A percentile compares a stretch with the other conserved stretches of the same genome.
Conservation (phyloP, 2,797 vertebrate genomes). For the Mallotus villosus region DNA sequence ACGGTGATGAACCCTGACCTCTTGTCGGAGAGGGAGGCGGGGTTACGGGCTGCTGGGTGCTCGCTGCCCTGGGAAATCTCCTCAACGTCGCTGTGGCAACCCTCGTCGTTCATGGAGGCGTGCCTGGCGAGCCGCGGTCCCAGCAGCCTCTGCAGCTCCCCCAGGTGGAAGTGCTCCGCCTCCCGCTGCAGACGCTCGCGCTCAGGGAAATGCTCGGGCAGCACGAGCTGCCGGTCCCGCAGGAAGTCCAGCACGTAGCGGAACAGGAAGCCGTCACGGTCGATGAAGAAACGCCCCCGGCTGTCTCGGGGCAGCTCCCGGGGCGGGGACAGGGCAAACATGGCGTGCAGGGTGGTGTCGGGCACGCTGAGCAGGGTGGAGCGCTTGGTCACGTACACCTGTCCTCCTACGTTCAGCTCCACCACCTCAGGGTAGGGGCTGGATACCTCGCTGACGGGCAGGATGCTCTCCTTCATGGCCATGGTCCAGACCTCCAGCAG, state of each 20-base stretch:
- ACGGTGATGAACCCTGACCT: constrained; percentile 86
- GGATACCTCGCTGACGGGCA: constrained; percentile 86
- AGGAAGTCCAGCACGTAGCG: constrained; percentile 87
- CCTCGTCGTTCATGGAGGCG: constrained; percentile 80
- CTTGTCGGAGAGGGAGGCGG: constrained; percentile 64
- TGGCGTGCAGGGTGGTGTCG: constrained; percentile 81
- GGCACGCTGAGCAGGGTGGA: constrained; percentile 84
- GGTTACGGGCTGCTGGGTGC: constrained; percentile 46
- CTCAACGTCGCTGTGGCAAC: constrained; percentile 67
- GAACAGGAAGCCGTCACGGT: constrained; percentile 89
- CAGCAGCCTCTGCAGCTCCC: constrained; percentile 65
- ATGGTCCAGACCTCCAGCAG: constrained; percentile 56
- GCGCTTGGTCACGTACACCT: constrained; percentile 87
- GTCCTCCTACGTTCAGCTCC: constrained; percentile 88
- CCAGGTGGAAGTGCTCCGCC: constrained; percentile 85
- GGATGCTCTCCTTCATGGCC: constrained; percentile 86
- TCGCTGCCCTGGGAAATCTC: constrained; percentile 80
- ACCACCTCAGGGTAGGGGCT: constrained; percentile 84
- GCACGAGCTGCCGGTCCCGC: constrained; percentile 83
- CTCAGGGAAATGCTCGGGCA: constrained; percentile 87
- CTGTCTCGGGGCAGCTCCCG: constrained; percentile 83
- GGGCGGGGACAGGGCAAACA: constrained; percentile 78
- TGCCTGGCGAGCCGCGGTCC: constrained; percentile 79
- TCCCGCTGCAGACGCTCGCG: constrained; percentile 85
- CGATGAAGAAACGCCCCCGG: constrained; percentile 86